phyloP scores from a whole-genome alignment of 1,140 invertebrate species.

The Polypedilum vanderplanki region DNA sequence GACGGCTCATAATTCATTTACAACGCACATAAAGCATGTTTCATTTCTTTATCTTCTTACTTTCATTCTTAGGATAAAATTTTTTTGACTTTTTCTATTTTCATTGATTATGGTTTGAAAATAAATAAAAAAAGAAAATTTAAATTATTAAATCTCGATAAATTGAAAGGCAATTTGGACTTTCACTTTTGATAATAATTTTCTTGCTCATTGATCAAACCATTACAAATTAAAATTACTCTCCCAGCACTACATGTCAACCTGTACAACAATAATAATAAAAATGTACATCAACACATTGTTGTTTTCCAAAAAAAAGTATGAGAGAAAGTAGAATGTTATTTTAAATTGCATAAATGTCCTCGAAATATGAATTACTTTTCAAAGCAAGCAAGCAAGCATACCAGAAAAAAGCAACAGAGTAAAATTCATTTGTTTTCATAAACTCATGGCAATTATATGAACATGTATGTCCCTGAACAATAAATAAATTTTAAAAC shows the following conservation, averaged over 20 bases:
- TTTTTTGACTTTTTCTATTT: too few relatives aligned
- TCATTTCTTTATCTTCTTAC: not conserved
- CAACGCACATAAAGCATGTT: not conserved
- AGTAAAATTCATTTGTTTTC: not conserved
- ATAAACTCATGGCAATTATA: constrained; percentile 8
- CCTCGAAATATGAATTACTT: not conserved
- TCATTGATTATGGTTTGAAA: too few relatives aligned
- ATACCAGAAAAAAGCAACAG: not conserved
- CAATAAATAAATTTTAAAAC: constrained; percentile 15
- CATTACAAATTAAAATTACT: too few relatives aligned
- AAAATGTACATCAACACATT: too few relatives aligned
- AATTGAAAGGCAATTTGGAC: too few relatives aligned
- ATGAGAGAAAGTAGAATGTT: not conserved
- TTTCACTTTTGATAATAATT: too few relatives aligned
- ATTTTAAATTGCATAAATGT: constrained; percentile 20
- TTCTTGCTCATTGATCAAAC: too few relatives aligned
- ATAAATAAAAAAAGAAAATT: too few relatives aligned
- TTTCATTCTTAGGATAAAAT: not conserved
- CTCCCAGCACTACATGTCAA: too few relatives aligned
- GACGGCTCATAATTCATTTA: not conserved
- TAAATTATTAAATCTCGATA: too few relatives aligned
- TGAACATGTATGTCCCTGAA: not conserved
- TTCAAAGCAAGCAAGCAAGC: not conserved
- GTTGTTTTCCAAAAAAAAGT: not conserved
- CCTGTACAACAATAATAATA: too few relatives aligned